Percentiles rank a stretch among this genome's conserved stretches.
Evolutionary conservation across 2,888 invertebrate species (phyloP).

Genomic region (Pachliopta kotzebuea): DNA sequence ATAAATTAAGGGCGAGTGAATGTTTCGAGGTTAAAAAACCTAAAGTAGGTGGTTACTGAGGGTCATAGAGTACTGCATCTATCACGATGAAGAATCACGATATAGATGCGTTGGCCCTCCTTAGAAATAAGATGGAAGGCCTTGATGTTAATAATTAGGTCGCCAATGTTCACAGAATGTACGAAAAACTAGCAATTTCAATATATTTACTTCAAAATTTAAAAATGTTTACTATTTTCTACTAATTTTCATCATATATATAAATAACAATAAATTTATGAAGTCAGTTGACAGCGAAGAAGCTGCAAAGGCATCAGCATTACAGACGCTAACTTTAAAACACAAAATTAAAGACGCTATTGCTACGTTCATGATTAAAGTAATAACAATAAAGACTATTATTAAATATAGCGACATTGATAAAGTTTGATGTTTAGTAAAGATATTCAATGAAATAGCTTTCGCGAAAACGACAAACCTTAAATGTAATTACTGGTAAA

Average conservation of each 20-base stretch:
- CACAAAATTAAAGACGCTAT: too few relatives aligned
- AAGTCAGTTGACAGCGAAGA: neutral
- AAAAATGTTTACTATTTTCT: neutral
- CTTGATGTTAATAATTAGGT: conserved; percentile 18
- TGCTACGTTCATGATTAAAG: too few relatives aligned
- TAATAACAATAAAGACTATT: too few relatives aligned
- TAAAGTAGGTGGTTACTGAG: conserved; percentile 13
- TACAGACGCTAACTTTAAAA: too few relatives aligned
- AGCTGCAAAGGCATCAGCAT: neutral
- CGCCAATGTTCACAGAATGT: conserved; percentile 12
- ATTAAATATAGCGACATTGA: too few relatives aligned
- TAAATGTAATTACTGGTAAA: neutral
- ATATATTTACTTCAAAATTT: neutral
- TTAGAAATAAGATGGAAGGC: conserved; percentile 23
- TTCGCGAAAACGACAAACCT: too few relatives aligned
- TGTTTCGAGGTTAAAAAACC: neutral
- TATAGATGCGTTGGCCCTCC: conserved; percentile 15
- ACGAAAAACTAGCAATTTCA: neutral
- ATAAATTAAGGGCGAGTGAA: neutral
- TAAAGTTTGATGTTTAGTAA: too few relatives aligned
- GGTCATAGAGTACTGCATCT: conserved; percentile 21
- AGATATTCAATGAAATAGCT: too few relatives aligned
- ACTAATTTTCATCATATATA: neutral
- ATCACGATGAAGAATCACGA: conserved; percentile 25
- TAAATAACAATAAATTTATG: neutral